A percentile compares a stretch with the other conserved stretches of the same genome.
Evolutionary conservation across 2,888 invertebrate species (phyloP).

Genomic region (Sarcophaga subvicina): DNA sequence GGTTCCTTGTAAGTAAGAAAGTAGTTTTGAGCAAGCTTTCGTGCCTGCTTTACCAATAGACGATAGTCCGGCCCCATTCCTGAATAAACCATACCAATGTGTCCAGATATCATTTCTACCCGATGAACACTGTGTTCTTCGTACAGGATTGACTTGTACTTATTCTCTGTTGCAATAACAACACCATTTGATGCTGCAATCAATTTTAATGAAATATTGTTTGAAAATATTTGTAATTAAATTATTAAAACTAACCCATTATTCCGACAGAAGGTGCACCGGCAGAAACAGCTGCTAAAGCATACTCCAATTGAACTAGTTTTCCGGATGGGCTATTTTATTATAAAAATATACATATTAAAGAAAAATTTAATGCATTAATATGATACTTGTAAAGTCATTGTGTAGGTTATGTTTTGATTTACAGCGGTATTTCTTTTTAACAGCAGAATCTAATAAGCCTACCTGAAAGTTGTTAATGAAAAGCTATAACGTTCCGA

Average conservation of each 20-base stretch:
- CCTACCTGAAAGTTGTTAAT: slow-evolving; percentile 88
- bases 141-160: slow-evolving; percentile 97
- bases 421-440: slow-evolving; percentile 34
- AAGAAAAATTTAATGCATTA: slow-evolving; percentile 14
- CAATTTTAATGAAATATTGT: not conserved
- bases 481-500: slow-evolving; percentile 99
- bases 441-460: slow-evolving; percentile 66
- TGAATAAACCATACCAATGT: slow-evolving; percentile 99
- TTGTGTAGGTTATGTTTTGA: slow-evolving; percentile 72
- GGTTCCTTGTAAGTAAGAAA: slow-evolving; percentile 94
- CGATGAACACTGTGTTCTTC: slow-evolving; percentile 99
- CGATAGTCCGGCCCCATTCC: slow-evolving; percentile 97
- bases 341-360: slow-evolving; percentile 75
- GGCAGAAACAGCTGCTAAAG: slow-evolving; percentile 98
- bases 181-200: slow-evolving; percentile 96
- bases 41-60: slow-evolving; percentile 93
- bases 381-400: slow-evolving; percentile 72
- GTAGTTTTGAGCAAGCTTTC: slow-evolving; percentile 98
- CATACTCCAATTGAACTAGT: slow-evolving; percentile 99
- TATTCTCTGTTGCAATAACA: slow-evolving; percentile 99
- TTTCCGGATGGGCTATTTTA: slow-evolving; percentile 96
- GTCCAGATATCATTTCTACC: slow-evolving; percentile 96
- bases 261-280: slow-evolving; percentile 99
- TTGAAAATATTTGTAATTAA: not conserved
- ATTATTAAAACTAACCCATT: slow-evolving; percentile 86